Conservation (phyloP, 1,140 invertebrate genomes). For the Pogonomyrmex barbatus region DNA sequence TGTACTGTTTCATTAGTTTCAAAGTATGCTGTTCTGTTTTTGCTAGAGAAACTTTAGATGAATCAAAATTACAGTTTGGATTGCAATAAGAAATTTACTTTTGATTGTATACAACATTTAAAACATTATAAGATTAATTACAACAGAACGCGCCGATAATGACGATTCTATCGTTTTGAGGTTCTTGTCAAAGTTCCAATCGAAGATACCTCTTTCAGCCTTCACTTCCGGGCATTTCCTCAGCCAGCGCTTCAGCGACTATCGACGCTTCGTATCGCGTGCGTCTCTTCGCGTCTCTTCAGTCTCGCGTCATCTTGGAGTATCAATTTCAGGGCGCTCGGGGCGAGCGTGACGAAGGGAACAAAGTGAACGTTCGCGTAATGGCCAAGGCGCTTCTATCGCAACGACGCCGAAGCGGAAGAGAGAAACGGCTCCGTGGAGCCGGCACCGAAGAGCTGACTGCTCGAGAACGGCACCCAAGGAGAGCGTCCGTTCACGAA, state of each 20-base stretch:
- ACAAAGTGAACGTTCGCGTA: conserved; percentile 48
- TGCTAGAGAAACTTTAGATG: neutral
- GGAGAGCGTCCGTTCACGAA: neutral
- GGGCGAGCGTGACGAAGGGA: conserved; percentile 53
- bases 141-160: neutral
- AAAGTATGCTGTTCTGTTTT: neutral
- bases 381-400: conserved; percentile 24
- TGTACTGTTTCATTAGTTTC: neutral
- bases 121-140: neutral
- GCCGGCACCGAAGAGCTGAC: neutral
- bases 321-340: conserved; percentile 63
- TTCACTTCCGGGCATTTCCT: conserved; percentile 24
- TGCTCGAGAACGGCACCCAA: neutral
- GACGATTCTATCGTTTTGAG: neutral
- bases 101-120: neutral
- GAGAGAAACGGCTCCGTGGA: neutral
- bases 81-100: neutral
- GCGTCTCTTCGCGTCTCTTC: conserved; percentile 35
- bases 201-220: neutral
- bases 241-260: neutral
- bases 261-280: conserved; percentile 44
- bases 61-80: neutral
- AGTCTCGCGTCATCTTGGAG: conserved; percentile 25
- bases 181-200: conserved; percentile 1
- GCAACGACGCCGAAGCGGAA: conserved; percentile 7